Base-by-base conservation (phyloP, 1,140 invertebrate genomes). In the Pseudomyrmex concolor region DNA sequence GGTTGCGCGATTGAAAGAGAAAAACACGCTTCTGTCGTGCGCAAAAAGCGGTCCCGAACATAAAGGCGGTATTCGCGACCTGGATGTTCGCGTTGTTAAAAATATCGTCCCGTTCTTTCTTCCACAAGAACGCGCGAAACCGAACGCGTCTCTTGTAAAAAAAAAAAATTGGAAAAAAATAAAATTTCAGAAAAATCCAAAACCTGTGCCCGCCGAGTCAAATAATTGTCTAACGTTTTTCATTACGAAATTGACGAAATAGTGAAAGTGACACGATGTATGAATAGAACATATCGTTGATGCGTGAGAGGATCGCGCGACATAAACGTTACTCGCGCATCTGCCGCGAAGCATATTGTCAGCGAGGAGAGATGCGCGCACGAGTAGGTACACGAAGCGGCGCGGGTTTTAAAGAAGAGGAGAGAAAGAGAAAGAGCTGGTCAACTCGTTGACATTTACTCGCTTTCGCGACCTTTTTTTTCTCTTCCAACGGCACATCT, bases 401-500 rank as follows among this genome's bases (percentile, higher is more conserved):
- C 22, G 12, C 22, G 34, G 62, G 34, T 13, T 51, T 50, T 45
- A n/a, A n/a, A 64, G 60, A 22, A 74, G 43, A 19, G 57, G 59
- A 17, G 54, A 45, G 51, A 43, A 59, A 34, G 60, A 13, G 17
- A 51, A 48, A 22, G 60, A 51, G 17, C 22, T 19, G 45, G 19
- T 25, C 45, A 22, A 57, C 66, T 76, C 76, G 83, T 78, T 88
- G 87, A 88, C 83, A 83, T 88, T 88, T 85, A 84, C 72, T 81
- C 77, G 62, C 73, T 88, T 85, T 83, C 78, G 57, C 60, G n/a
- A 71, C n/a, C n/a, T 78, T 73, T 77, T 85, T 84, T 63, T 55
- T 70, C 54, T 59, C 10, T 62, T 19, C 15, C 4, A 17, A 5
- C 13, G 54, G 57, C 34, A 57, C 76, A 22, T 45, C 45, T 70